A percentile compares a stretch with the other conserved stretches of the same genome.
phyloP scores from a whole-genome alignment of 2,797 vertebrate genomes.

The Micrastur ruficollis region DNA sequence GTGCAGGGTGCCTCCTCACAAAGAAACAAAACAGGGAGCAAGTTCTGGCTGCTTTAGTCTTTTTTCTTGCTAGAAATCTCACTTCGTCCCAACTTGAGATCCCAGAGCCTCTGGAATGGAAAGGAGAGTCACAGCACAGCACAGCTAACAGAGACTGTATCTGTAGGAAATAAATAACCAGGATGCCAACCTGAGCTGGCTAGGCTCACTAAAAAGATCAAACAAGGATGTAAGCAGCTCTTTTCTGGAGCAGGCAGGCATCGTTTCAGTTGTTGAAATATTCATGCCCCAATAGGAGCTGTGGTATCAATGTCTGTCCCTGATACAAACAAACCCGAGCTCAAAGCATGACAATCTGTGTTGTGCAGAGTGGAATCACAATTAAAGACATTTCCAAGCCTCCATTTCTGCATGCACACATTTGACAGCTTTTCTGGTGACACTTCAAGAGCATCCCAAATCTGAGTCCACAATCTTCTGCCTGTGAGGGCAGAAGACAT shows the following conservation, averaged over 20 bases:
- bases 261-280: conserved; percentile 46
- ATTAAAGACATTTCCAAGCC: conserved; percentile 4
- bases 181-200: neutral
- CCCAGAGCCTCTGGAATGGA: neutral
- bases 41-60: neutral
- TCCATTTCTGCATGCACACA: neutral
- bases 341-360: conserved; percentile 34
- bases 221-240: neutral
- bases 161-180: neutral
- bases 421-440: neutral
- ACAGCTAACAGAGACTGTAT: neutral
- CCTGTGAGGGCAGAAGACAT: neutral
- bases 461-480: neutral
- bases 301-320: conserved; percentile 24
- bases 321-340: conserved; percentile 45
- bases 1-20: neutral
- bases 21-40: neutral
- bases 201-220: conserved; percentile 27
- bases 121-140: neutral
- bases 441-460: conserved; percentile 35
- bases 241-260: conserved; percentile 47
- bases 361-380: neutral
- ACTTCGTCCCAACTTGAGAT: neutral
- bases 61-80: neutral
- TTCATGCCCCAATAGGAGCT: conserved; percentile 42